Base-by-base conservation (phyloP, 2,113 vertebrate genomes). In the Gopherus evgoodei region DNA sequence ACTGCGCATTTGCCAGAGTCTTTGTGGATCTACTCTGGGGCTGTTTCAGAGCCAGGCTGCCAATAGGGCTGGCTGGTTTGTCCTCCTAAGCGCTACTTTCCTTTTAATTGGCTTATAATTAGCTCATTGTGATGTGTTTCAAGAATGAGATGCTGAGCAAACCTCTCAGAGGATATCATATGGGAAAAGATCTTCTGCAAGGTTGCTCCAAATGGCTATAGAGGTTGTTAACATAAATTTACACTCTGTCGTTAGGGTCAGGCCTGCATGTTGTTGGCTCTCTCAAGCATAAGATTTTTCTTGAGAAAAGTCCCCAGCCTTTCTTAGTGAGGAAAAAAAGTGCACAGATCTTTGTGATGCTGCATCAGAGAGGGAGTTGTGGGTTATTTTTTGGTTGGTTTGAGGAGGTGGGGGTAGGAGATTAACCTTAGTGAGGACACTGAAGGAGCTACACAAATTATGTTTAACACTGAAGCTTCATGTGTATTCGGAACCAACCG, bases 401-500 rank as follows among this genome's bases (percentile, higher is more conserved):
- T 47, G 17, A 2, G 9, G 83, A 69, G 42, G 72, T 50, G 6
- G 62, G 14, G 62, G 14, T 65, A 90, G 81, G 52, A 1, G 7
- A 54, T 19, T 84, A 86, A 82, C 69, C 69, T 95, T 53, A 87
- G 81, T 7, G 62, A 95, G 86, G 49, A 83, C 91, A 86, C 56
- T 17, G 90, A 96, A 83, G 49, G 56, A 91, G 52, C 81, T 84
- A 85, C 91, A 95, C 59, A 87, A 89, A 92, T 94, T 56, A 80
- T 50, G 52, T 90, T 90, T 89, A 93, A 86, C 83, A 65, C 25
- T 86, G 69, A 75, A 83, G 87, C 56, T 95, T 94, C 92, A 44
- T 80, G 49, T 72, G 79, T 80, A 93, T 95, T 96, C 94, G 93
- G 84, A 96, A 80, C 80, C 76, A 92, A 59, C 21, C 83, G 87